phyloP scores from a whole-genome alignment of 2,797 vertebrate species.

The Lutjanus argentimaculatus region DNA sequence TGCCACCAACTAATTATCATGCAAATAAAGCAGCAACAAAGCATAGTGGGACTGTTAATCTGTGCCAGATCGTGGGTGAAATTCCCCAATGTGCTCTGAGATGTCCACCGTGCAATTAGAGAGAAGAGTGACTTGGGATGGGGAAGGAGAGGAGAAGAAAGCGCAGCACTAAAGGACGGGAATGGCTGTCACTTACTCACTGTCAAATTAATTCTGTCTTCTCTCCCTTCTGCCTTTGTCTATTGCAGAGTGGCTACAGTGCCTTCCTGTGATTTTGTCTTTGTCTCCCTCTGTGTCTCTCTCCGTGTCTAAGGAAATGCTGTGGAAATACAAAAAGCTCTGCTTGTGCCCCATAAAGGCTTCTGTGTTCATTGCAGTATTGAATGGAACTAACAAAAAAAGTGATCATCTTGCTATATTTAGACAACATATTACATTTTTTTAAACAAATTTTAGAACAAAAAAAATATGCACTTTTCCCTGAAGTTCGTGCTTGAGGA shows the following conservation, averaged over 20 bases:
- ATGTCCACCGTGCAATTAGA: conserved; percentile 87
- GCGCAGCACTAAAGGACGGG: conserved; percentile 75
- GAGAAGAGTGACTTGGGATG: conserved; percentile 69
- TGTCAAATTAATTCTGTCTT: conserved; percentile 92
- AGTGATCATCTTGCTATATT: background rate
- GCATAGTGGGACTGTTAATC: conserved; percentile 84
- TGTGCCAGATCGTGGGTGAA: conserved; percentile 82
- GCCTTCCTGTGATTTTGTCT: conserved; percentile 49
- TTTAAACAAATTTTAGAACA: background rate
- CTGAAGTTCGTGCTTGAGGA: background rate
- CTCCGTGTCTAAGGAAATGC: conserved; percentile 71
- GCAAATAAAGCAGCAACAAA: conserved; percentile 89
- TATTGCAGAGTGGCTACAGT: conserved; percentile 33
- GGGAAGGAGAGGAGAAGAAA: conserved; percentile 68
- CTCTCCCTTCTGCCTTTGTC: conserved; percentile 69
- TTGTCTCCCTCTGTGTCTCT: conserved; percentile 30
- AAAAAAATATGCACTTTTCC: background rate
- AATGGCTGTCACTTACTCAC: conserved; percentile 89
- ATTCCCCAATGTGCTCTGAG: conserved; percentile 89
- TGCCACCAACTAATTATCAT: conserved; percentile 89
- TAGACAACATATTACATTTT: too few relatives aligned
- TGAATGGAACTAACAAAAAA: background rate
- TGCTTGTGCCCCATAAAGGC: background rate
- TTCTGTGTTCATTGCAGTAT: background rate
- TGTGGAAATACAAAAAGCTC: conserved; percentile 56